A percentile compares a stretch with the other conserved stretches of the same genome.
phyloP scores from a whole-genome alignment of 2,797 vertebrate species.

The Bradypodion pumilum region DNA sequence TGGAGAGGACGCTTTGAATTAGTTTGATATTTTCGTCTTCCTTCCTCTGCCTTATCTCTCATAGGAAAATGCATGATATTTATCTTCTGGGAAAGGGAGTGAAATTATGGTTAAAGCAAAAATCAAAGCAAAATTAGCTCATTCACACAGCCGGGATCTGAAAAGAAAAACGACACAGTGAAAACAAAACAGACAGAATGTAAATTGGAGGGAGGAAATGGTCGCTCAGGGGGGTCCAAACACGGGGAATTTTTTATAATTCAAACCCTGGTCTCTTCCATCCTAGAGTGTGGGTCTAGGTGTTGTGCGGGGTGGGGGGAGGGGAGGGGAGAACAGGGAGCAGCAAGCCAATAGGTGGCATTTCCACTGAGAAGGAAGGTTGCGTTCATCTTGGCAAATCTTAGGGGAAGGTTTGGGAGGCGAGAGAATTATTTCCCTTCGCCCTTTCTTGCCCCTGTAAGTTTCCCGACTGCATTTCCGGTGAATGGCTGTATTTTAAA shows the following conservation, averaged over 20 bases:
- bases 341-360: background rate
- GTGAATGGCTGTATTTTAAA: background rate
- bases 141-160: background rate
- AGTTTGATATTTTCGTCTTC: slow-evolving; percentile 13
- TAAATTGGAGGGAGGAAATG: slow-evolving; percentile 25
- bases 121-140: too few relatives aligned
- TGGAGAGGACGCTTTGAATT: background rate
- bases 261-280: background rate
- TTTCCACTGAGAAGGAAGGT: background rate
- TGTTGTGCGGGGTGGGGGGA: fast-evolving
- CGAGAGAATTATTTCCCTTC: too few relatives aligned
- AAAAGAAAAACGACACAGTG: background rate
- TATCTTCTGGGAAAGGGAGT: background rate
- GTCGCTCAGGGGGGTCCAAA: background rate
- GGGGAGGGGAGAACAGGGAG: background rate
- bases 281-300: background rate
- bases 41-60: slow-evolving; percentile 7
- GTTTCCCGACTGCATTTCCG: background rate
- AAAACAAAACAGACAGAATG: background rate
- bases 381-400: background rate
- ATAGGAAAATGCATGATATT: slow-evolving; percentile 17
- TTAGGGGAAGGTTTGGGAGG: background rate
- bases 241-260: slow-evolving; percentile 19
- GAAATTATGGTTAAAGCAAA: slow-evolving; percentile 26
- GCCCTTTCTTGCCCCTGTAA: background rate